phyloP scores from a whole-genome alignment of 2,797 vertebrate genomes.

The Morus bassanus region DNA sequence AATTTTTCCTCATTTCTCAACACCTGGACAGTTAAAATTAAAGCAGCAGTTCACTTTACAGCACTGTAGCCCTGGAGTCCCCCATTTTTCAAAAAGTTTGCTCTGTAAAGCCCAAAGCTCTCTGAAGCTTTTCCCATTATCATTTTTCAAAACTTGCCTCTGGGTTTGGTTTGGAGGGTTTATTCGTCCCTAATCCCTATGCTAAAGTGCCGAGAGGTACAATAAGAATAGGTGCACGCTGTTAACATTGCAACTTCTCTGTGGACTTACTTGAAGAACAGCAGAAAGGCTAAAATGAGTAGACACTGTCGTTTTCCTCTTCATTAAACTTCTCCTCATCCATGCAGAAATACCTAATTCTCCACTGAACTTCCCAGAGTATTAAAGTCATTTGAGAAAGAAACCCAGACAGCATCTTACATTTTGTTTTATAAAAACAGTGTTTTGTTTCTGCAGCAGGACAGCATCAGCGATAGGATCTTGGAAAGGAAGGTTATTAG shows the following conservation, averaged over 20 bases:
- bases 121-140: not conserved
- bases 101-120: not conserved
- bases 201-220: not conserved
- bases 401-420: constrained; percentile 27
- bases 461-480: not conserved
- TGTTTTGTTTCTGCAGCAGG: not conserved
- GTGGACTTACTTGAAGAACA: constrained; percentile 48
- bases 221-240: not conserved
- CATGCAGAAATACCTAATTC: constrained; percentile 66
- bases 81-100: constrained; percentile 42
- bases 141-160: constrained; percentile 51
- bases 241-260: constrained; percentile 19
- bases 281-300: constrained; percentile 55
- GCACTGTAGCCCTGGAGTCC: not conserved
- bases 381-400: constrained; percentile 15
- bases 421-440: constrained; percentile 18
- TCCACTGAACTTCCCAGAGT: constrained; percentile 28
- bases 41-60: not conserved
- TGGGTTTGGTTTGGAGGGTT: not conserved
- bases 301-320: constrained; percentile 62
- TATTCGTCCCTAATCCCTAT: constrained; percentile 43
- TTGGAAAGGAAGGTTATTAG: not conserved
- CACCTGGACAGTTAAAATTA: not conserved
- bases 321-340: constrained; percentile 65
- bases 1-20: not conserved